Evolutionary conservation across 2,113 vertebrate genomes (phyloP), one percentile per base, ranked within the genome.

Genomic region (Labeo rohita): DNA sequence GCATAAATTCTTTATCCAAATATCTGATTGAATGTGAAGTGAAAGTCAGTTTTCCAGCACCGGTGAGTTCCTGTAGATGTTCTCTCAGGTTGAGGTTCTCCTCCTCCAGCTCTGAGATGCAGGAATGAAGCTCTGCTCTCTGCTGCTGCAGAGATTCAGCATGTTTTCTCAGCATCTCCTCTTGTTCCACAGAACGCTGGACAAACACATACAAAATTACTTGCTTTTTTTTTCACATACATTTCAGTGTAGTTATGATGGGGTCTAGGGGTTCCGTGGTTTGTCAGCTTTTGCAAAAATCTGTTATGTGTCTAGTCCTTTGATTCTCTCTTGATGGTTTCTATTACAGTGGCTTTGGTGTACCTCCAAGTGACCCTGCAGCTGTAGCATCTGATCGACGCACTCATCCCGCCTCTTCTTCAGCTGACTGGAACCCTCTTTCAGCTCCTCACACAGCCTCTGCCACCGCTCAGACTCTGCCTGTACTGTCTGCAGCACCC

Each of bases 321-420:
- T 39, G 15, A 70, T 39, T 16, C 21, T 34, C 1, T 39, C 3
- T 16, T 63, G 18, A 13, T 8, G 18, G 21, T 21, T 47, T 81
- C 18, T 59, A 43, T 68, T 39, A 4, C 21, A 49, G 65, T 16
- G 56, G 23, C 70, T 87, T 49, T 47, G 15, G 36, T 45, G 7
- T 84, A 99, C 98, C 97, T 99, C 95, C 49, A 97, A 90, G 74
- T 98, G 90, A 8, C 92, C 93, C n/a, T 97, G 96, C 45, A 97
- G 66, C 59, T 92, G 39, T 0, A 95, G 94, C 83, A 97, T 92
- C 85, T 94, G 94, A 73, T 92, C 96, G 15, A 87, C 86, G 1
- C 93, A 92, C 90, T 95, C 91, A 3, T 81, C 85, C 50, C 97
- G 95, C 0, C 90, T 95, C 0, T 90, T 80, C 89, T 59, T 93